A percentile compares a stretch with the other conserved stretches of the same genome.
These are phyloP conservation scores for Actenoides hombroni DNA, from an alignment of 2,113 vertebrate species.

Conservation along the genomic window DNA sequence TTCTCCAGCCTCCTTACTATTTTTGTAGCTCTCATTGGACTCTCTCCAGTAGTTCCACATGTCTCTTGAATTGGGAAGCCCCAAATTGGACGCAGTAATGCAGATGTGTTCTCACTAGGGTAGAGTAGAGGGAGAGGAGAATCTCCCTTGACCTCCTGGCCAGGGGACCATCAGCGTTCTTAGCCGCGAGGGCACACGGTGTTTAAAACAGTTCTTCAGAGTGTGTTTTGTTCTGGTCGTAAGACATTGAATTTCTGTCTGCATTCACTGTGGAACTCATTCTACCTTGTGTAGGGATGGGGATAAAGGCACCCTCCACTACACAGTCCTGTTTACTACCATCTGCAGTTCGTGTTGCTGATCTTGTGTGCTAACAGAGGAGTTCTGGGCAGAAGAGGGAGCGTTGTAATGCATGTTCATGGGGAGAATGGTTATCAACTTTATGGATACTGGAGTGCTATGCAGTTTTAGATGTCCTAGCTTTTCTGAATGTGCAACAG, in stretches of 20 bases:
- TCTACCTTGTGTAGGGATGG: not conserved
- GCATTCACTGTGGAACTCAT: not conserved
- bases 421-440: not conserved
- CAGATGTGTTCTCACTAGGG: too few relatives aligned
- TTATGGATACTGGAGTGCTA: accelerated
- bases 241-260: not conserved
- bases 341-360: not conserved
- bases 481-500: not conserved
- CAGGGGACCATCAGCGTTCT: too few relatives aligned
- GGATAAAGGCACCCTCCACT: not conserved
- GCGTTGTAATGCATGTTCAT: accelerated
- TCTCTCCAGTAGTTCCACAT: too few relatives aligned
- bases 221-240: not conserved
- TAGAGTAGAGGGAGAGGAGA: too few relatives aligned
- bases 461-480: not conserved
- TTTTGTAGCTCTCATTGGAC: too few relatives aligned
- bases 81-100: too few relatives aligned
- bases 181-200: too few relatives aligned
- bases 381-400: not conserved
- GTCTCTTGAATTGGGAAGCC: too few relatives aligned
- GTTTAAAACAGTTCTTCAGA: not conserved
- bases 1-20: too few relatives aligned
- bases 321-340: not conserved
- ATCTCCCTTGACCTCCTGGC: too few relatives aligned
- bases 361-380: not conserved